Conservation (phyloP, 2,888 invertebrate genomes). For the Drosophila infuscata region DNA sequence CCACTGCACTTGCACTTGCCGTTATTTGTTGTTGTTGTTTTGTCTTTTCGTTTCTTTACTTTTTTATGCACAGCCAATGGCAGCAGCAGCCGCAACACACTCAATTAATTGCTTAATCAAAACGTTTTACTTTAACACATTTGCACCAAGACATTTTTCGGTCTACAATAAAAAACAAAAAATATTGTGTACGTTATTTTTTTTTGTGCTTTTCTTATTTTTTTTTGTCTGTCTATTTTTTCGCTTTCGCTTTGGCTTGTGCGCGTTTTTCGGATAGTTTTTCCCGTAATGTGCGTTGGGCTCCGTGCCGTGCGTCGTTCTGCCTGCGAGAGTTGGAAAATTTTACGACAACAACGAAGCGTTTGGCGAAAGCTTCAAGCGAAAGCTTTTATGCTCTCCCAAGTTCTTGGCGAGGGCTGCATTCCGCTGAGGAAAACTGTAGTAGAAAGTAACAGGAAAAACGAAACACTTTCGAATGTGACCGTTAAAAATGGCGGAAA, state of each 20-base stretch:
- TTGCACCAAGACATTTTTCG: conserved; percentile 66
- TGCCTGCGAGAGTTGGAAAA: conserved; percentile 73
- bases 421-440: conserved; percentile 39
- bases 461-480: conserved; percentile 2
- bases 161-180: conserved; percentile 46
- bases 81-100: conserved; percentile 19
- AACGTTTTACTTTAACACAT: conserved; percentile 60
- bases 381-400: conserved; percentile 36
- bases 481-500: conserved; percentile 22
- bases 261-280: conserved; percentile 61
- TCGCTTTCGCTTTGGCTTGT: conserved; percentile 44
- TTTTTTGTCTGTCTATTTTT: conserved; percentile 22
- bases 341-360: conserved; percentile 52
- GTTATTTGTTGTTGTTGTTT: conserved; percentile 65
- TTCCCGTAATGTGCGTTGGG: conserved; percentile 75
- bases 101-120: conserved; percentile 79
- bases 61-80: conserved; percentile 31
- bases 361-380: conserved; percentile 52
- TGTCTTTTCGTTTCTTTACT: background rate
- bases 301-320: conserved; percentile 73
- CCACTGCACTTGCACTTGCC: conserved; percentile 80
- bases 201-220: conserved; percentile 19
- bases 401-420: conserved; percentile 61
- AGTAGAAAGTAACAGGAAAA: conserved; percentile 15
- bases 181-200: conserved; percentile 39